Percentiles rank a stretch among this genome's conserved stretches.
Evolutionary conservation across 2,113 vertebrate genomes (phyloP).

Genomic region (Dolichallabes microphthalmus): DNA sequence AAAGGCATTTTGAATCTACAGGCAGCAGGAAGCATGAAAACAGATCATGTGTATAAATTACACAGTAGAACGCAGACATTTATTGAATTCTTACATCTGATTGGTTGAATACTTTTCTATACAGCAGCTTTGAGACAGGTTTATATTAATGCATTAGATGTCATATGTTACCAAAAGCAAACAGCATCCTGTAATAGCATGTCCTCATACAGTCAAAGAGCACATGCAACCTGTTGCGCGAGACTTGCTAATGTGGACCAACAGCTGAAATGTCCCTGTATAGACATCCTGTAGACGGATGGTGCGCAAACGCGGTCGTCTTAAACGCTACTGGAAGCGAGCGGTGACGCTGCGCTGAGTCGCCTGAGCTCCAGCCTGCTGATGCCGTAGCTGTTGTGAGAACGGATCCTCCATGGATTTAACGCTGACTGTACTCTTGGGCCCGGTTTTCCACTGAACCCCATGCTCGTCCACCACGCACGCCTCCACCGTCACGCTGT

Average conservation of each 20-base stretch:
- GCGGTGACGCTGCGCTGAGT: slow-evolving; percentile 70
- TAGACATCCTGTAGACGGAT: background rate
- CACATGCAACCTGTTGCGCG: no score
- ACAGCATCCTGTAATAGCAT: background rate
- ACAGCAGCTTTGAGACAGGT: background rate
- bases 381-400: slow-evolving; percentile 89
- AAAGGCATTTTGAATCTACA: background rate
- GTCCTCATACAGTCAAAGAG: background rate
- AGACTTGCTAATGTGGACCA: background rate
- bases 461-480: slow-evolving; percentile 91
- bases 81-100: background rate
- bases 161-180: background rate
- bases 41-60: background rate
- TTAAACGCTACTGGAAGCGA: slow-evolving; percentile 63
- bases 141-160: background rate
- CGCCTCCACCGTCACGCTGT: slow-evolving; percentile 90
- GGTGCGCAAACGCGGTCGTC: background rate
- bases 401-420: slow-evolving; percentile 94
- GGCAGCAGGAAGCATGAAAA: background rate
- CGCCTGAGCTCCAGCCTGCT: slow-evolving; percentile 52
- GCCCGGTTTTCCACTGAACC: slow-evolving; percentile 91
- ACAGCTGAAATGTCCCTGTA: background rate
- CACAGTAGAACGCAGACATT: background rate
- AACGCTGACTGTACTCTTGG: slow-evolving; percentile 85
- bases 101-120: background rate